Conservation (phyloP, 92 coral and sea anemone genomes). For the Epizoanthus rinbou region DNA sequence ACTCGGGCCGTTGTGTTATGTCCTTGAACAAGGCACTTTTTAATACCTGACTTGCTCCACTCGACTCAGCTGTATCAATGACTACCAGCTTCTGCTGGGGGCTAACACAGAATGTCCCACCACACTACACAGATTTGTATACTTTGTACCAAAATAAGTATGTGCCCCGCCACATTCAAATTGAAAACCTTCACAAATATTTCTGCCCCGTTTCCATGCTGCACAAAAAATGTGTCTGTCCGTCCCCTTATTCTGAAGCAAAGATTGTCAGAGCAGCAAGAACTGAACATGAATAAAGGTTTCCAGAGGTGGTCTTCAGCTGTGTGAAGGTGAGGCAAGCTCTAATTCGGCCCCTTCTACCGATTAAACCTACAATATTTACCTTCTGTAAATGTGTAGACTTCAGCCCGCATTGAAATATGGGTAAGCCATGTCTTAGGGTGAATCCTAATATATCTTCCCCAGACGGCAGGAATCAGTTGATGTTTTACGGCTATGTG, state of each 20-base stretch:
- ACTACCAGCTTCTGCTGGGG: no score
- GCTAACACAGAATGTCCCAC: no score
- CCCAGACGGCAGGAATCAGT: conserved; percentile 18
- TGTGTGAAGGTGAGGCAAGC: no score
- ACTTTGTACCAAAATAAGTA: background rate
- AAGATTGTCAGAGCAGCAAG: no score
- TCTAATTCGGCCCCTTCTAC: no score
- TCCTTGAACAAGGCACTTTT: no score
- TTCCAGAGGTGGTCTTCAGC: no score
- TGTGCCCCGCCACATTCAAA: conserved; percentile 1
- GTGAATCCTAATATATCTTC: background rate
- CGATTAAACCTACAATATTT: background rate
- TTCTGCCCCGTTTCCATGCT: background rate
- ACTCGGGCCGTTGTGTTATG: no score
- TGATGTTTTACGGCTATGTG: conserved; percentile 2
- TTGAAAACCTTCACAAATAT: background rate
- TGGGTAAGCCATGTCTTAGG: background rate
- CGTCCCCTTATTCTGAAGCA: no score
- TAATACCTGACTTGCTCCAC: no score
- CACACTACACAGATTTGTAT: background rate
- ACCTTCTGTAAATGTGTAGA: conserved; percentile 25
- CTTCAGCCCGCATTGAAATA: conserved; percentile 13
- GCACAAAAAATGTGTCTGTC: background rate
- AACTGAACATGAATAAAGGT: no score
- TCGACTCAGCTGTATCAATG: no score